phyloP scores from a whole-genome alignment of 1,140 invertebrate species.

The Nixonia krombeini region DNA sequence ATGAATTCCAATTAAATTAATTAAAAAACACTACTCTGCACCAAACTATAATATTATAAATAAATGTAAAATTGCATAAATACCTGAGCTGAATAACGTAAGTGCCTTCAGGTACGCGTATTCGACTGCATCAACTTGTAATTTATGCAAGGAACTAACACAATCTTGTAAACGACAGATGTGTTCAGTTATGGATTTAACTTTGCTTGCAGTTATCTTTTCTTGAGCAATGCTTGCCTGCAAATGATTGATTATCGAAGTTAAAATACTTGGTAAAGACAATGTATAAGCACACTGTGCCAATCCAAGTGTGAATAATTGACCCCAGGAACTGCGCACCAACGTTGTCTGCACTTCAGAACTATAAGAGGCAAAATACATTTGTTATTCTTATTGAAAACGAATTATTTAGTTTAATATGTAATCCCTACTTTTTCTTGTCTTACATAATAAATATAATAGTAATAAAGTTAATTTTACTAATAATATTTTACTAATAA shows the following conservation, averaged over 20 bases:
- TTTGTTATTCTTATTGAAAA: not conserved
- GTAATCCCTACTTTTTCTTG: too few species aligned
- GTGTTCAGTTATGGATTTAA: constrained; percentile 85
- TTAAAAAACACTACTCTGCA: too few species aligned
- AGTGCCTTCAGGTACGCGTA: constrained; percentile 93
- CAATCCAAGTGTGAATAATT: constrained; percentile 92
- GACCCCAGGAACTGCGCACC: constrained; percentile 91
- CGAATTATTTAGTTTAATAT: not conserved
- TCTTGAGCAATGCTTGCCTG: constrained; percentile 79
- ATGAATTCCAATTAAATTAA: too few species aligned
- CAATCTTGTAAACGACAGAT: constrained; percentile 88
- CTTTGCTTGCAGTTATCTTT: constrained; percentile 80
- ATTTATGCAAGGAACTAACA: constrained; percentile 80
- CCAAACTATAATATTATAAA: too few species aligned
- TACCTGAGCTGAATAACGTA: constrained; percentile 82
- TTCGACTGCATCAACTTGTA: constrained; percentile 86
- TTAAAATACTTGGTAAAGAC: constrained; percentile 85
- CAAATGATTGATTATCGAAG: constrained; percentile 82
- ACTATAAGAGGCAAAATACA: constrained; percentile 71
- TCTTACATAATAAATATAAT: too few species aligned
- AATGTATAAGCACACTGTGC: constrained; percentile 89
- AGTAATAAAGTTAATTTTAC: too few species aligned
- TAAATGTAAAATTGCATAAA: constrained; percentile 27
- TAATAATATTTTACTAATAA: too few species aligned
- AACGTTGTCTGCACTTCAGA: constrained; percentile 87